These are phyloP conservation scores for Dendrolimus pini DNA, from an alignment of 2,888 invertebrate genomes.

Conservation along the genomic window DNA sequence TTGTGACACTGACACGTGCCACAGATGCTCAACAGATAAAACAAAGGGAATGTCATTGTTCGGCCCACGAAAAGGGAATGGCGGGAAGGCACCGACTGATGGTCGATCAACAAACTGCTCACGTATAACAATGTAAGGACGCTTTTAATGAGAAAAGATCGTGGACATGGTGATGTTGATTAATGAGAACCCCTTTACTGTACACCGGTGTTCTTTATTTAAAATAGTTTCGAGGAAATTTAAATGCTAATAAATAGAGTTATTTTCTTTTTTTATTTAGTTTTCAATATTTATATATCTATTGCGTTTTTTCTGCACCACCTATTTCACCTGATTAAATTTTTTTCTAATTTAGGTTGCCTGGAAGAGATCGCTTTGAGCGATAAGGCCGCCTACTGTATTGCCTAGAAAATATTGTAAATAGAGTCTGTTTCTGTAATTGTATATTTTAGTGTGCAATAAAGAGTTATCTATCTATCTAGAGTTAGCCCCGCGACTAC, in stretches of 20 bases:
- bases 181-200: constrained; percentile 5
- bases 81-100: constrained; percentile 19
- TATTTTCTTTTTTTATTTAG: too few relatives aligned
- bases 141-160: constrained; percentile 10
- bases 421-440: too few relatives aligned
- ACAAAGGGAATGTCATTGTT: constrained; percentile 33
- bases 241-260: background rate
- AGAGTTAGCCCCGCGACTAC: too few relatives aligned
- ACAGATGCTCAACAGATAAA: constrained; percentile 26
- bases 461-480: too few relatives aligned
- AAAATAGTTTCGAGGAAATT: background rate
- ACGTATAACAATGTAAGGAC: constrained; percentile 21
- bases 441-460: too few relatives aligned
- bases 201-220: background rate
- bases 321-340: too few relatives aligned
- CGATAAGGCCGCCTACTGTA: too few relatives aligned
- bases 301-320: too few relatives aligned
- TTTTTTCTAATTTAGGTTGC: too few relatives aligned
- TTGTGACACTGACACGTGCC: constrained; percentile 17
- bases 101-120: constrained; percentile 31
- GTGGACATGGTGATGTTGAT: constrained; percentile 1
- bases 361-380: too few relatives aligned
- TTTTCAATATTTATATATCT: too few relatives aligned
- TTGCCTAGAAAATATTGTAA: too few relatives aligned
- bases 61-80: constrained; percentile 31